Conservation (phyloP, 1,140 invertebrate genomes). For the Neodiprion virginianus region DNA sequence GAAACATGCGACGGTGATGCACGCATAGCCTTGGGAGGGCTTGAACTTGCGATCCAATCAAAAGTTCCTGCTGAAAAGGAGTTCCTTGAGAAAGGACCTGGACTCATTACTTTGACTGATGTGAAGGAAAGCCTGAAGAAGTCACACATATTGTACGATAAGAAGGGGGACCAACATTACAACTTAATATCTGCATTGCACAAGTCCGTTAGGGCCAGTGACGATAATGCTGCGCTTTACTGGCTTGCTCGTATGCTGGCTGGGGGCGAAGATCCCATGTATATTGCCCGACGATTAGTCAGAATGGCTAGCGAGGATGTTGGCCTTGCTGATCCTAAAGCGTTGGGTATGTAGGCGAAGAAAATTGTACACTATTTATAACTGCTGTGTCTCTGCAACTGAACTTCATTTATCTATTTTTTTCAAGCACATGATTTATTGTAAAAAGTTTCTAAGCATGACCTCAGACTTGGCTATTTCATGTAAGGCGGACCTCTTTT, state of each 20-base stretch:
- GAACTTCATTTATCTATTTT: conserved; percentile 1
- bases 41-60: conserved; percentile 74
- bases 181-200: conserved; percentile 84
- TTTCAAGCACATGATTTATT: not conserved
- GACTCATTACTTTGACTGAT: conserved; percentile 66
- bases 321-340: conserved; percentile 66
- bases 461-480: no score
- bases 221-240: conserved; percentile 83
- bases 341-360: conserved; percentile 52
- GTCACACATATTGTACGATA: conserved; percentile 79
- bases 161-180: conserved; percentile 84
- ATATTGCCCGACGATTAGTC: conserved; percentile 79
- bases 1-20: conserved; percentile 85
- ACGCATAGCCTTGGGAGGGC: conserved; percentile 75
- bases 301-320: conserved; percentile 81
- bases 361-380: conserved; percentile 32
- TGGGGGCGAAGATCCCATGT: conserved; percentile 85
- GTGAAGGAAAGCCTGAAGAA: conserved; percentile 70
- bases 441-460: no score
- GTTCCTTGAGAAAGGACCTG: conserved; percentile 36
- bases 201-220: conserved; percentile 84
- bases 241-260: conserved; percentile 83
- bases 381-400: not conserved
- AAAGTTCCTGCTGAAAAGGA: conserved; percentile 46
- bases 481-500: no score